Base-by-base conservation (phyloP, 2,888 invertebrate genomes). In the Encarsia formosa region DNA sequence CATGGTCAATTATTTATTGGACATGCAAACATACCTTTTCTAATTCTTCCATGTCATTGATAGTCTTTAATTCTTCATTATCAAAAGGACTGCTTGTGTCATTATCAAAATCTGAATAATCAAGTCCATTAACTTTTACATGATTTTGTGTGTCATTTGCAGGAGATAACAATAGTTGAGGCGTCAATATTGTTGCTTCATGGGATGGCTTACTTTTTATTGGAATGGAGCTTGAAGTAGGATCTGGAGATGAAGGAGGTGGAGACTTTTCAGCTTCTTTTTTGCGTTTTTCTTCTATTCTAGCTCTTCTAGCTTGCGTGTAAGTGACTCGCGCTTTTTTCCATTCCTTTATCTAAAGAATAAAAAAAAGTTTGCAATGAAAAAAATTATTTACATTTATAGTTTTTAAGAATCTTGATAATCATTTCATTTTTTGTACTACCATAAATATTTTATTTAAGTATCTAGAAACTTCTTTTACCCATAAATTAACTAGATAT, bases 11-110 rank as follows among this genome's bases (percentile, higher is more conserved):
- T 11, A 34, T 34, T 15, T 34, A 34, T n/a, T 34, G n/a, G 16
- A 15, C 8, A 9, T n/a, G 34, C 6, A n/a, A 13, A 5, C 19
- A 29, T 54, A 92, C 90, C 74, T 90, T 87, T 13, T 92, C 92
- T 58, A 95, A 76, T 69, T 91, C 85, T 74, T 91, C 92, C 81
- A 93, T 84, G 68, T 94, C 93, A 76, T 95, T 93, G 53, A 95
- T 87, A 35, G 91, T 90, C 75, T 93, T 91, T 46, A 95, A 74
- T 76, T 91, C 93, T 75, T 92, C 86, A 76, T 89, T 91, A 77
- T 95, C 94, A 76, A 95, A 95, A 0, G 94, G 94, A 71, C 91
- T 92, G 47, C 91, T 90, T 43, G 88, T 91, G 69, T 92, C 92
- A 69, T 88, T 85, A 74, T 94, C 94, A 77, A 95, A 95, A 73